phyloP scores from a whole-genome alignment of 2,113 vertebrate genomes.

The Trematocara marginatum region DNA sequence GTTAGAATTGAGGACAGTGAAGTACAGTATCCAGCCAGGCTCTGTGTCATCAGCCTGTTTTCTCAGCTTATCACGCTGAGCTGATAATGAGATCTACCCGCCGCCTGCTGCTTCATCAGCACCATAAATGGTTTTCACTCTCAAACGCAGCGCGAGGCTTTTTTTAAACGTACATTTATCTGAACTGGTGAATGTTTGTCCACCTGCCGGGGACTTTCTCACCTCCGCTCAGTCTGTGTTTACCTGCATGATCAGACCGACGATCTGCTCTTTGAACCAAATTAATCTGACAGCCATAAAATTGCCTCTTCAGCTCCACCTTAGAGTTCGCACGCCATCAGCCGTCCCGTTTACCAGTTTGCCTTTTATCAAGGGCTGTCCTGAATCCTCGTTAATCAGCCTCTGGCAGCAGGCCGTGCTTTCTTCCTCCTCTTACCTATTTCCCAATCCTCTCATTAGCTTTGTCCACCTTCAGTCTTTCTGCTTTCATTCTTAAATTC shows the following conservation, averaged over 20 bases:
- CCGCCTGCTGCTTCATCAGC: constrained; percentile 29
- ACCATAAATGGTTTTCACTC: background rate
- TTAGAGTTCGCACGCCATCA: too few species aligned
- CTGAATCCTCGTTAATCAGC: background rate
- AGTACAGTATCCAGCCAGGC: background rate
- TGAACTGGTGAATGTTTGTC: background rate
- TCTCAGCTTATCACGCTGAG: constrained; percentile 54
- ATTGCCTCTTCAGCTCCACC: background rate
- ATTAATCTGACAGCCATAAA: background rate
- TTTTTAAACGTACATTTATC: background rate
- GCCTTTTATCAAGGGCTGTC: background rate
- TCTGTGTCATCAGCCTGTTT: constrained; percentile 36
- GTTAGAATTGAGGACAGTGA: constrained; percentile 34
- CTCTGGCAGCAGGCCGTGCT: background rate
- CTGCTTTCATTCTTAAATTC: background rate
- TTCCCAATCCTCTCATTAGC: background rate
- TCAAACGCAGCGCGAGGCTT: background rate
- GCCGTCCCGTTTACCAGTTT: background rate
- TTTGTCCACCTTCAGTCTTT: background rate
- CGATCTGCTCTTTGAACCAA: background rate
- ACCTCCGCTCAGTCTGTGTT: background rate
- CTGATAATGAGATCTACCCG: constrained; percentile 59
- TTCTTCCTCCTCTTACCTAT: background rate
- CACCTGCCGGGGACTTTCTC: background rate
- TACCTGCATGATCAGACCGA: background rate